These are phyloP conservation scores for Brachionus koreanus DNA, from an alignment of 1,140 invertebrate genomes.

Conservation along the genomic window DNA sequence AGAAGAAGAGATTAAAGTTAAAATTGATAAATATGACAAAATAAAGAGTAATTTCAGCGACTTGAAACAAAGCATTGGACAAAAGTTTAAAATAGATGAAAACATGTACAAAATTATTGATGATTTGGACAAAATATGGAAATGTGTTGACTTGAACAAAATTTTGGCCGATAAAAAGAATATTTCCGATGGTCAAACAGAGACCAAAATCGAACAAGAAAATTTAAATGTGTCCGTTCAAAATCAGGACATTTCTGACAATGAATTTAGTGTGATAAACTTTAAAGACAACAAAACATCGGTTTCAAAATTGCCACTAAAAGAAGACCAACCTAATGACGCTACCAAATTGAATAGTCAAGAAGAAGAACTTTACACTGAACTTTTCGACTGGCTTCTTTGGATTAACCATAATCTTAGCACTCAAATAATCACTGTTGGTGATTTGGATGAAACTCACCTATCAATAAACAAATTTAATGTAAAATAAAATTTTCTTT, in stretches of 20 bases:
- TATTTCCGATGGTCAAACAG: background rate
- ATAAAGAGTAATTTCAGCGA: background rate
- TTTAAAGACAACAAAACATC: background rate
- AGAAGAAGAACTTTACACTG: background rate
- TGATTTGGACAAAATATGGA: background rate
- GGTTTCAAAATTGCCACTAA: background rate
- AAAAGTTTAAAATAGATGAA: background rate
- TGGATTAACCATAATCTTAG: constrained; percentile 22
- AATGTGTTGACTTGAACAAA: background rate
- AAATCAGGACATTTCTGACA: background rate
- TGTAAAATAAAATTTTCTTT: background rate
- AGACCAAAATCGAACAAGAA: background rate
- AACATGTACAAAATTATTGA: background rate
- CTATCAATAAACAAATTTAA: constrained; percentile 17
- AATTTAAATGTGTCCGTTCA: background rate
- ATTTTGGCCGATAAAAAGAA: background rate
- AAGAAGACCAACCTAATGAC: background rate
- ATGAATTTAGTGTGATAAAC: background rate
- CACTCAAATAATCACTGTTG: constrained; percentile 13
- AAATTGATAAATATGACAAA: constrained; percentile 25
- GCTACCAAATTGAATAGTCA: background rate
- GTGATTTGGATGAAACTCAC: background rate
- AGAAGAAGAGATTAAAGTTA: background rate
- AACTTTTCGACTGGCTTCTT: background rate
- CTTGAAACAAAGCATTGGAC: background rate